A percentile compares a stretch with the other conserved stretches of the same genome.
These are phyloP conservation scores for Seriola aureovittata DNA, from an alignment of 2,113 vertebrate species.

Conservation along the genomic window DNA sequence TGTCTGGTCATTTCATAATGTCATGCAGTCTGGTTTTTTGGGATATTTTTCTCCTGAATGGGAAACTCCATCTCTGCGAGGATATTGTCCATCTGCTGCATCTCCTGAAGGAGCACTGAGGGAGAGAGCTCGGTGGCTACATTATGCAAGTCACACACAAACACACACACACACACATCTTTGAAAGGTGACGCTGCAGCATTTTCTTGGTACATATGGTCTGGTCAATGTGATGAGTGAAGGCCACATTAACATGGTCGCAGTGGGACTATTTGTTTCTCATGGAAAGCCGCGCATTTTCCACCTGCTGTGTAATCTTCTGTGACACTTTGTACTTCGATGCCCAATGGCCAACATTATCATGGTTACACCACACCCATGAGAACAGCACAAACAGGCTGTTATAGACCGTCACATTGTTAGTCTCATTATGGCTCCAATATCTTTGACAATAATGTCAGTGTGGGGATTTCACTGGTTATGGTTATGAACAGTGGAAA, in stretches of 20 bases:
- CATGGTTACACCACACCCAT: slow-evolving; percentile 66
- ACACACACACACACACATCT: slow-evolving; percentile 18
- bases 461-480: slow-evolving; percentile 6
- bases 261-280: slow-evolving; percentile 81
- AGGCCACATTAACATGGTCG: slow-evolving; percentile 79
- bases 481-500: not conserved
- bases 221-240: slow-evolving; percentile 61
- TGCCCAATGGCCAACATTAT: slow-evolving; percentile 81
- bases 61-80: slow-evolving; percentile 76
- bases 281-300: slow-evolving; percentile 58
- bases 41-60: slow-evolving; percentile 61
- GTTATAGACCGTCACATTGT: slow-evolving; percentile 25
- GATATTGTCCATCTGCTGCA: slow-evolving; percentile 83
- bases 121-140: slow-evolving; percentile 19
- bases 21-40: slow-evolving; percentile 54
- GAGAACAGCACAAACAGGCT: slow-evolving; percentile 40
- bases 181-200: slow-evolving; percentile 59
- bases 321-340: slow-evolving; percentile 74
- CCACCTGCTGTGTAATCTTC: slow-evolving; percentile 75
- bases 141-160: slow-evolving; percentile 17
- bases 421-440: slow-evolving; percentile 28
- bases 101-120: slow-evolving; percentile 63
- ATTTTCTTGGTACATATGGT: slow-evolving; percentile 76
- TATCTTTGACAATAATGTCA: not conserved
- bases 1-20: slow-evolving; percentile 69